These are phyloP conservation scores for Danio kyathit DNA, from an alignment of 2,797 vertebrate species.

Conservation along the genomic window DNA sequence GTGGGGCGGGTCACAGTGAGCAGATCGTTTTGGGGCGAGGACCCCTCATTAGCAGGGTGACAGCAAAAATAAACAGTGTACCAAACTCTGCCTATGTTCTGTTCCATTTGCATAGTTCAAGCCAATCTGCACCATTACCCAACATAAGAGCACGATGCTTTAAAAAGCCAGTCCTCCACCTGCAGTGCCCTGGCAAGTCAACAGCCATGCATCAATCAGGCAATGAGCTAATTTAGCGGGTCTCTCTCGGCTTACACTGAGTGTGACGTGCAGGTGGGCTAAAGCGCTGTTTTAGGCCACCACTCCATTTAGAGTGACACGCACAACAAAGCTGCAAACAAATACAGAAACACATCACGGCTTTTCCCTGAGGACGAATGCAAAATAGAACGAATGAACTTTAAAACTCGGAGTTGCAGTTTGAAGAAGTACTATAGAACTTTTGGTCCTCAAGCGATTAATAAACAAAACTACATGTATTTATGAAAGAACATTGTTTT, in stretches of 20 bases:
- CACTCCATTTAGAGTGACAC: constrained; percentile 63
- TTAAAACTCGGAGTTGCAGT: constrained; percentile 13
- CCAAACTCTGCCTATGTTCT: constrained; percentile 61
- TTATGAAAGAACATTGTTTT: too few relatives aligned
- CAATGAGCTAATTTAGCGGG: constrained; percentile 71
- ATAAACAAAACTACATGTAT: too few relatives aligned
- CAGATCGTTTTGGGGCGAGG: constrained; percentile 59
- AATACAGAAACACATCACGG: constrained; percentile 57
- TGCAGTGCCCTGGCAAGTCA: constrained; percentile 67
- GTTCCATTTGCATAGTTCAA: constrained; percentile 68
- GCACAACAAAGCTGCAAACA: constrained; percentile 60
- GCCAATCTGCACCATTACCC: constrained; percentile 65
- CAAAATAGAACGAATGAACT: constrained; percentile 13
- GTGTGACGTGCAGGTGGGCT: constrained; percentile 75
- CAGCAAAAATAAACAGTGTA: constrained; percentile 67
- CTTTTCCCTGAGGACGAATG: constrained; percentile 23
- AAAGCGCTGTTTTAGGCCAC: constrained; percentile 69
- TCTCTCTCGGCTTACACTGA: constrained; percentile 68
- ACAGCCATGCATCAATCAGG: constrained; percentile 69
- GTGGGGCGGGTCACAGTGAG: constrained; percentile 55
- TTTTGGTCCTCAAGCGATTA: too few relatives aligned
- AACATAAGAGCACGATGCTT: constrained; percentile 65
- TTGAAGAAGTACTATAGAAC: neutral
- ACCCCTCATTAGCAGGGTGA: constrained; percentile 66
- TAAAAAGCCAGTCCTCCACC: constrained; percentile 69